Conservation (phyloP, 1,140 invertebrate genomes). For the Drosophila lowei region DNA sequence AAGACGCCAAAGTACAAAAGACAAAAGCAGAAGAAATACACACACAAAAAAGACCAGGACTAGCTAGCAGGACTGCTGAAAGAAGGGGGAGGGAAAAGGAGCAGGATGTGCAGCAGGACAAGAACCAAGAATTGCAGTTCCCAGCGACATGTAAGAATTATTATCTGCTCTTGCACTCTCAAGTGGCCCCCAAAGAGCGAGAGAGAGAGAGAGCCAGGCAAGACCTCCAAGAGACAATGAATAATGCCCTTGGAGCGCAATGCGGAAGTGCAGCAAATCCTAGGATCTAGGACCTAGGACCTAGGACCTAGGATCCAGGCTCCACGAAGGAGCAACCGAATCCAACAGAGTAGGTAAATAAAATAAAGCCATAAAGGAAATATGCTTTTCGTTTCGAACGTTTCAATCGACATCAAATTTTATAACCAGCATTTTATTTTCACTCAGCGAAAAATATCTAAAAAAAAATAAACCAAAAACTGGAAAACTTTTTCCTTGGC, state of each 20-base stretch:
- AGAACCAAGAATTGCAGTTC: constrained; percentile 58
- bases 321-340: no score
- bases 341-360: constrained; percentile 60
- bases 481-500: constrained; percentile 40
- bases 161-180: constrained; percentile 74
- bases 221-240: constrained; percentile 49
- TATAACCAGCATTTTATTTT: constrained; percentile 71
- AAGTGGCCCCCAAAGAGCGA: constrained; percentile 57
- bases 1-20: constrained; percentile 65
- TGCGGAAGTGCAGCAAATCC: constrained; percentile 64
- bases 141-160: constrained; percentile 74
- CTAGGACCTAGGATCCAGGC: no score
- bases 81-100: no score
- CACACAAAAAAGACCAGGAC: constrained; percentile 21
- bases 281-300: no score
- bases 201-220: constrained; percentile 9
- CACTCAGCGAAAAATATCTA: constrained; percentile 46
- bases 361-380: constrained; percentile 76
- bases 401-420: constrained; percentile 79
- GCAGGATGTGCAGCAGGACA: constrained; percentile 28
- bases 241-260: constrained; percentile 77
- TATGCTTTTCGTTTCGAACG: constrained; percentile 61
- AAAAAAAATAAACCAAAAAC: constrained; percentile 31
- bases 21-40: constrained; percentile 44
- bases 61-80: constrained; percentile 18